These are phyloP conservation scores for Diachasma alloeum DNA, from an alignment of 1,140 invertebrate species.

Conservation along the genomic window DNA sequence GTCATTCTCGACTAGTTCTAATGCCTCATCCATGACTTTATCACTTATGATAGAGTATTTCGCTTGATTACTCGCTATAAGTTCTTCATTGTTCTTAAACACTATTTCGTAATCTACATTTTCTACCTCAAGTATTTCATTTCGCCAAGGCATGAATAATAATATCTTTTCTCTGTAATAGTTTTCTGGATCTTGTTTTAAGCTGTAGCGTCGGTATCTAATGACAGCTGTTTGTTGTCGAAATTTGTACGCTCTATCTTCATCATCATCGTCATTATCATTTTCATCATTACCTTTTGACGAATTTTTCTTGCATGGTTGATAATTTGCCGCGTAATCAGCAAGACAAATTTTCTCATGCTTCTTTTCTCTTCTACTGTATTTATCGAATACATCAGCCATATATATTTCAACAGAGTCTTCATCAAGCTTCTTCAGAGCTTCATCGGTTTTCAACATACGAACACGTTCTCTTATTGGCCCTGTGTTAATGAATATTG, in stretches of 20 bases:
- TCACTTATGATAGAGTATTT: too few relatives aligned
- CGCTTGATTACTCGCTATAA: not conserved
- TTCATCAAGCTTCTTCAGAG: not conserved
- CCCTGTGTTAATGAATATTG: too few relatives aligned
- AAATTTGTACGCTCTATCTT: not conserved
- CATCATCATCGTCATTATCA: slow-evolving; percentile 9
- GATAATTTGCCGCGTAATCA: not conserved
- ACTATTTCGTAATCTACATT: too few relatives aligned
- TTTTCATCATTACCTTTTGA: not conserved
- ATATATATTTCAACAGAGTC: slow-evolving; percentile 3
- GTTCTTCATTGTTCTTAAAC: not conserved
- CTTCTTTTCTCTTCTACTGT: not conserved
- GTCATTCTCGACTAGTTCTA: not conserved
- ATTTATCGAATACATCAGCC: not conserved
- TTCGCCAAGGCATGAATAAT: slow-evolving; percentile 37
- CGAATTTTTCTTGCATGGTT: not conserved
- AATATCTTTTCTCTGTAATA: slow-evolving; percentile 38
- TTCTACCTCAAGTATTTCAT: slow-evolving; percentile 31
- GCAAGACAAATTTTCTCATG: not conserved
- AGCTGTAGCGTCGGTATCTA: slow-evolving; percentile 17
- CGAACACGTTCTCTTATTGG: not conserved
- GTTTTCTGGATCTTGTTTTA: slow-evolving; percentile 34
- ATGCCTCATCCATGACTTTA: too few relatives aligned
- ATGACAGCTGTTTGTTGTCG: slow-evolving; percentile 4
- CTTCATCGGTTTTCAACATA: not conserved